phyloP scores from a whole-genome alignment of 2,113 vertebrate genomes.

The Tonatia bakeri region DNA sequence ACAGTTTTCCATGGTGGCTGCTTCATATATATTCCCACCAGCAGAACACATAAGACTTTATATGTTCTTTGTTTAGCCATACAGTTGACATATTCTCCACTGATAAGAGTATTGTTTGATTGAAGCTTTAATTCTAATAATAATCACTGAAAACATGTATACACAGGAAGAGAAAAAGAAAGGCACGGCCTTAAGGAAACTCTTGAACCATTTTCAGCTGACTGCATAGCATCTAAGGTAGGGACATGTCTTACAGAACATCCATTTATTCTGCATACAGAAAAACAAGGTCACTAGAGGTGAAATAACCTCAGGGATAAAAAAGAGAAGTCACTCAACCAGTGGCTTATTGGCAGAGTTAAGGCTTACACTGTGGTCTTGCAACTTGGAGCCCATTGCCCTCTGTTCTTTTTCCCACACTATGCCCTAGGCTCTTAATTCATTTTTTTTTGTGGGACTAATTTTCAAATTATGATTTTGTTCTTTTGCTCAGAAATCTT shows the following conservation, averaged over 20 bases:
- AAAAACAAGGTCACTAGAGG: not conserved
- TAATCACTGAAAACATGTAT: not conserved
- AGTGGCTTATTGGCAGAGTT: not conserved
- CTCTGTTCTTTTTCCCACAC: not conserved
- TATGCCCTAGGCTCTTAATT: not conserved
- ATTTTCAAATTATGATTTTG: not conserved
- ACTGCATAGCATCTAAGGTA: not conserved
- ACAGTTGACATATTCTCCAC: not conserved
- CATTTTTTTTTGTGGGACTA: not conserved
- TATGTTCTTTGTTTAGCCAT: not conserved
- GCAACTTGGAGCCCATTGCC: not conserved
- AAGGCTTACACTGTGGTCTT: not conserved
- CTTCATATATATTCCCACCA: not conserved
- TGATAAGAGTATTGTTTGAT: not conserved
- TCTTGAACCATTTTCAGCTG: not conserved
- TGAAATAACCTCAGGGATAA: not conserved
- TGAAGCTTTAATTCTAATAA: not conserved
- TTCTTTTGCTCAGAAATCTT: constrained; percentile 5
- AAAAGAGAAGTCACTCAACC: not conserved
- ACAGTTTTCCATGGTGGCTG: not conserved
- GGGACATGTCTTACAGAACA: not conserved
- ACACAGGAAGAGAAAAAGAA: not conserved
- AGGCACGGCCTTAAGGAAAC: not conserved
- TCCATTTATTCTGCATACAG: not conserved
- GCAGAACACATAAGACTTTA: not conserved